Percentiles rank a stretch among this genome's conserved stretches.
Conservation (phyloP, 2,888 invertebrate species). For the Eupelmus urozonus region DNA sequence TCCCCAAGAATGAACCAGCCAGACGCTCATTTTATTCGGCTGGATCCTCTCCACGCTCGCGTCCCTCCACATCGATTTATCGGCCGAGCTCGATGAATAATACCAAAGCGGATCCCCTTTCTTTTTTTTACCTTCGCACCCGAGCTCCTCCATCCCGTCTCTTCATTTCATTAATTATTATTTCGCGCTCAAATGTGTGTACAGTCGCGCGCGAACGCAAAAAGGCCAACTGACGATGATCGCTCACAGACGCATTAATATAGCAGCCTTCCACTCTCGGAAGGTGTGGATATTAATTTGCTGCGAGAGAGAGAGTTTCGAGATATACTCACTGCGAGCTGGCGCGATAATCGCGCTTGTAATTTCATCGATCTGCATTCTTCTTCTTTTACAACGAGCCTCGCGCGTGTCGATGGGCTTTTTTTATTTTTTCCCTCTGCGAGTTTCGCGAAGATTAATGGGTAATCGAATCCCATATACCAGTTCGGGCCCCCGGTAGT, state of each 20-base stretch:
- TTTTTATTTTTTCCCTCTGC: conserved; percentile 11
- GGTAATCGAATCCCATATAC: conserved; percentile 25
- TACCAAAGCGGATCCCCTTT: conserved; percentile 6
- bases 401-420: too few relatives aligned
- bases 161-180: conserved; percentile 59
- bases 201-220: not conserved
- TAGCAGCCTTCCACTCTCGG: not conserved
- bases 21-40: conserved; percentile 24
- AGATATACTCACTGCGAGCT: conserved; percentile 10
- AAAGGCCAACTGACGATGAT: conserved; percentile 48
- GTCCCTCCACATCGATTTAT: conserved; percentile 59
- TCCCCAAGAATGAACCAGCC: conserved; percentile 50
- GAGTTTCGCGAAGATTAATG: conserved; percentile 22
- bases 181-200: conserved; percentile 39
- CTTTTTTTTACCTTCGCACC: not conserved
- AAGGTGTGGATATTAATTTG: conserved; percentile 60
- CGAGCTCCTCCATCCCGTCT: not conserved
- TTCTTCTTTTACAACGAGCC: not conserved
- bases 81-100: conserved; percentile 57
- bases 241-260: conserved; percentile 48
- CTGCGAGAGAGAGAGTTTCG: not conserved
- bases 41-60: conserved; percentile 24
- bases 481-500: conserved; percentile 25
- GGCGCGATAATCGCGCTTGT: conserved; percentile 49
- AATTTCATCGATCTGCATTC: conserved; percentile 42